Evolutionary conservation across 2,888 invertebrate genomes (phyloP), one percentile per base, ranked within the genome.

Genomic region (Chesias legatella): DNA sequence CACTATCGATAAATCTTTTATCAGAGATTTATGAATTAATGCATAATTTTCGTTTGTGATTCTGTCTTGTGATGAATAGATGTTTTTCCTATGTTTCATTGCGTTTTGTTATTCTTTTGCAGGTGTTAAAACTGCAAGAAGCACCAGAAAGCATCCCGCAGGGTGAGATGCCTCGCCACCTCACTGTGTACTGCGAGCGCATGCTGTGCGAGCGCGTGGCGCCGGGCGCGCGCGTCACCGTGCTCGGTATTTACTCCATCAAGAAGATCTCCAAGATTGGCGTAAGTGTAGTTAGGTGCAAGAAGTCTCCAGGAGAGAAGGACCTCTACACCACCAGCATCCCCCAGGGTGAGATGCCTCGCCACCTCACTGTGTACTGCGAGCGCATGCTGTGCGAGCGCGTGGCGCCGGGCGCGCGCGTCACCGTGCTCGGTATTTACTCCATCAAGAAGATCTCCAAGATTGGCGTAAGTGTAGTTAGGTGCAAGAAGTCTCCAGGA

Each of bases 91-190:
- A n/a, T n/a, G n/a, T n/a, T n/a, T n/a, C n/a, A n/a, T n/a, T n/a
- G n/a, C n/a, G n/a, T n/a, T n/a, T n/a, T n/a, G n/a, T n/a, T n/a
- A n/a, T n/a, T n/a, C n/a, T n/a, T 25, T 39, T 1, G 7, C 43
- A 89, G 89, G 94, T 95, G 0, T 78, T 99, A n/a, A 99, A 98
- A 78, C 81, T 99, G 7, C 99, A 99, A 90, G 99, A 99, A 81
- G 86, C 96, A 10, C 98, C 98, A 0, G 99, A 99, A 51, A 84
- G 75, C 44, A 89, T 89, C 43, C 98, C 98, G 0, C 98, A 98
- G 67, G 99, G 99, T 29, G 99, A 99, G 88, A 95, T 99, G 90
- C 99, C 99, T 0, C 91, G 99, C 0, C 99, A 99, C 77, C 88
- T 99, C 61, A 95, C 96, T 54, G 89, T 99, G 4, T 99, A 96